Evolutionary conservation across 1,140 invertebrate genomes (phyloP), one percentile per base, ranked within the genome.

Genomic region (Lutraria rhynchaena): DNA sequence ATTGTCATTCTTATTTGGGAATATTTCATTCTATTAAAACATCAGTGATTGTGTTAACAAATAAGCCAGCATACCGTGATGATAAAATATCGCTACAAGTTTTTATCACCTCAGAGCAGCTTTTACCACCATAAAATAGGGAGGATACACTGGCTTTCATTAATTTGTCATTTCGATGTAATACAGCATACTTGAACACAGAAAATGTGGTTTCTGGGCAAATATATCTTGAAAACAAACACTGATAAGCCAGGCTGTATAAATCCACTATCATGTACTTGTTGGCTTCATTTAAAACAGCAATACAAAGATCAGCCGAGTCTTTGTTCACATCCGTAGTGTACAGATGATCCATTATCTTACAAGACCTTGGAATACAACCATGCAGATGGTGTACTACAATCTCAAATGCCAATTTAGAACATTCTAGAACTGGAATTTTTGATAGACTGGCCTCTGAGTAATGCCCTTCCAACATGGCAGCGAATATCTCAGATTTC

Each of bases 381-480:
- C 84, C 86, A 61, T 88, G 85, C 3, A 88, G 51, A 76, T 74
- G 84, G 51, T 87, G 86, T 15, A 87, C 44, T 3, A 88, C 51
- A 35, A 49, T 78, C 19, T 33, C 33, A 29, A 88, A 80, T 53
- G 86, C 87, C 41, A 81, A 73, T 17, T 41, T 58, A 4, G 77
- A 81, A 11, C 67, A 69, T 22, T 85, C 78, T 53, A 35, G 63
- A 69, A 88, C 83, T 22, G 27, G 29, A 1, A 88, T 78, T 53
- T 87, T 76, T 13, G 83, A 83, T 63, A 77, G 71, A 3, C 33
- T 67, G 9, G 87, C 82, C 41, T 89, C 88, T 2, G 81, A 65
- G 67, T 86, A 89, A 63, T 87, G 74, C 0, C 88, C 87, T 24
- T 77, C 71, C 55, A 89, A 70, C 88, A 89, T 89, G 70, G 88